Evolutionary conservation across 1,140 invertebrate genomes (phyloP).

Genomic region (Asbolus verrucosus): DNA sequence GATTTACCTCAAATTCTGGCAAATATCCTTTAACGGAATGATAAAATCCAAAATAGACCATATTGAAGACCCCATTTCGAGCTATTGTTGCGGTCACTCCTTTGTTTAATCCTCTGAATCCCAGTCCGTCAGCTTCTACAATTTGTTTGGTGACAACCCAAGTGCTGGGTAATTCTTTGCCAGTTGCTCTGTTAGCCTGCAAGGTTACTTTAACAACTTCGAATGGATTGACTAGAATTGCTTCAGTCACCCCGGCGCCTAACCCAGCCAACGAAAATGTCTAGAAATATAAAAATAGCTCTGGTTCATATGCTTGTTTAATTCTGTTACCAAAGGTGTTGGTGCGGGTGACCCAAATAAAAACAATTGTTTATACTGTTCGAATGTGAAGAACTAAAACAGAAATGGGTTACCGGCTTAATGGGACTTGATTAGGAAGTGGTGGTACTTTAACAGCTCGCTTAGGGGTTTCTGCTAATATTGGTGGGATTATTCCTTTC

Average conservation of each 20-base stretch:
- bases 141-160: slow-evolving; percentile 84
- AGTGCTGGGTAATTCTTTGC: slow-evolving; percentile 76
- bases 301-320: not conserved
- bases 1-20: slow-evolving; percentile 74
- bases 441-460: slow-evolving; percentile 82
- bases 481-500: slow-evolving; percentile 93
- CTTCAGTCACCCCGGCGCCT: slow-evolving; percentile 88
- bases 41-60: slow-evolving; percentile 95
- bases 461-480: slow-evolving; percentile 95
- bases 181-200: slow-evolving; percentile 74
- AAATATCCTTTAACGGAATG: slow-evolving; percentile 87
- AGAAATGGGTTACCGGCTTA: slow-evolving; percentile 27
- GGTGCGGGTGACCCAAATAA: slow-evolving; percentile 78
- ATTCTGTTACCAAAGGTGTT: slow-evolving; percentile 75
- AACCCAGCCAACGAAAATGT: slow-evolving; percentile 89
- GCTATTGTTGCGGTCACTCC: slow-evolving; percentile 89
- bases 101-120: slow-evolving; percentile 84
- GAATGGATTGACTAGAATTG: slow-evolving; percentile 92
- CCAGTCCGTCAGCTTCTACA: slow-evolving; percentile 79
- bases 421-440: not conserved
- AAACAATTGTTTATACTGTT: slow-evolving; percentile 90
- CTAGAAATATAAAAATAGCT: slow-evolving; percentile 67
- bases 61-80: slow-evolving; percentile 91
- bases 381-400: slow-evolving; percentile 88
- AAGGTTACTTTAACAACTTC: slow-evolving; percentile 94